Evolutionary conservation across 2,113 vertebrate genomes (phyloP), one percentile per base, ranked within the genome.

Genomic region (Nyctereutes procyonoides): DNA sequence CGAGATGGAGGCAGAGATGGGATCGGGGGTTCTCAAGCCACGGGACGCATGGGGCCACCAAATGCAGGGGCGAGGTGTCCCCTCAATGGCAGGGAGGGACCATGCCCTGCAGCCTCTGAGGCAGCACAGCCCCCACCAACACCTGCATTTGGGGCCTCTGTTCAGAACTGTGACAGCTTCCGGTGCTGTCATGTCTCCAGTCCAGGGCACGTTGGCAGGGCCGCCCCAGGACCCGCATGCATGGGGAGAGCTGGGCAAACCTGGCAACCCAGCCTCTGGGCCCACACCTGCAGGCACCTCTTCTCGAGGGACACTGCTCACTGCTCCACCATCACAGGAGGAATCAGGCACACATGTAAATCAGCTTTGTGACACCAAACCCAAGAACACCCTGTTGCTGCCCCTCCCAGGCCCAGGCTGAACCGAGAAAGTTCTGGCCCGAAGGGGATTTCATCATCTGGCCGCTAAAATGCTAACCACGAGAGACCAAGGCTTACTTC

Each of bases 41-140:
- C 1, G n/a, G 67, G 26, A 2, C 4, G 0, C 43, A 28, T 1
- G 9, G 24, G 35, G 65, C 13, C 63, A 0, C 12, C 5, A 0
- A 12, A 15, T 6, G 20, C 53, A 0, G 28, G 38, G 19, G 14
- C 43, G 20, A 17, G 62, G 62, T 26, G 26, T 63, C 62, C 62
- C 62, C 26, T 30, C 24, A 26, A 28, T 5, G 60, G 2, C 3
- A 0, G 1, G 7, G 51, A 13, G 17, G 9, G 63, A 12, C 1
- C 5, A 14, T 11, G 5, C 58, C 51, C 38, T 1, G 2, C 22
- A 17, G 81, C 17, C 65, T 51, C 15, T 0, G 9, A 20, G 19
- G 53, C 14, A 11, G 51, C 10, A 2, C 3, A 0, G 63, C 60
- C 53, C 2, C 0, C 0, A 35, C 30, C 20, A 15, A 83, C 35